Percentiles rank a stretch among this genome's conserved stretches.
These are phyloP conservation scores for Limnephilus rhombicus DNA, from an alignment of 2,888 invertebrate genomes.

Conservation along the genomic window DNA sequence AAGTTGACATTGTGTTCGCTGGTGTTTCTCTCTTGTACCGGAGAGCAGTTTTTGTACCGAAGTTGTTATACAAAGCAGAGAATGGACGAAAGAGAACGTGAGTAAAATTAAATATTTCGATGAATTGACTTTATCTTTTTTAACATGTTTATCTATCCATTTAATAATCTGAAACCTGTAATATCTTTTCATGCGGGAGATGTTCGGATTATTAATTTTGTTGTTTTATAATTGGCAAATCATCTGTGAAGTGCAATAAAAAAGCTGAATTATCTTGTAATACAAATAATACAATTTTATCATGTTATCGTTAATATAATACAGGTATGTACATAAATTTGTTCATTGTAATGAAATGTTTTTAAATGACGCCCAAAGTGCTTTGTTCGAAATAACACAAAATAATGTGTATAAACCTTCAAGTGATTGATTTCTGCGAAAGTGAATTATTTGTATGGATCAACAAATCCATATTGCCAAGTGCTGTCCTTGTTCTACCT, in stretches of 20 bases:
- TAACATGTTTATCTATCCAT: not conserved
- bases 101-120: conserved; percentile 10
- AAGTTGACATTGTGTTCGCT: conserved; percentile 30
- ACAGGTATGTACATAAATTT: not conserved
- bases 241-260: too few species aligned
- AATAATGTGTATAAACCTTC: too few species aligned
- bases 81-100: conserved; percentile 9
- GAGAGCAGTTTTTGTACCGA: not conserved
- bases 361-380: too few species aligned
- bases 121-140: not conserved
- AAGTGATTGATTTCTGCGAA: too few species aligned
- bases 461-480: not conserved
- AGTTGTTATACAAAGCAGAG: not conserved
- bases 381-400: too few species aligned
- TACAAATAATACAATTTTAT: not conserved
- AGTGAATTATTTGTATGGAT: too few species aligned
- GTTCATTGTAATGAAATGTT: not conserved
- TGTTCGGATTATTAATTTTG: not conserved
- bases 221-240: not conserved
- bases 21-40: not conserved
- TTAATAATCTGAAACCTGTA: not conserved
- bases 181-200: not conserved
- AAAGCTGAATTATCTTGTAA: too few species aligned
- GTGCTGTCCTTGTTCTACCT: too few species aligned
- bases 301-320: not conserved